Evolutionary conservation across 1,140 invertebrate species (phyloP), one percentile per base, ranked within the genome.

Genomic region (Lepidurus apus): DNA sequence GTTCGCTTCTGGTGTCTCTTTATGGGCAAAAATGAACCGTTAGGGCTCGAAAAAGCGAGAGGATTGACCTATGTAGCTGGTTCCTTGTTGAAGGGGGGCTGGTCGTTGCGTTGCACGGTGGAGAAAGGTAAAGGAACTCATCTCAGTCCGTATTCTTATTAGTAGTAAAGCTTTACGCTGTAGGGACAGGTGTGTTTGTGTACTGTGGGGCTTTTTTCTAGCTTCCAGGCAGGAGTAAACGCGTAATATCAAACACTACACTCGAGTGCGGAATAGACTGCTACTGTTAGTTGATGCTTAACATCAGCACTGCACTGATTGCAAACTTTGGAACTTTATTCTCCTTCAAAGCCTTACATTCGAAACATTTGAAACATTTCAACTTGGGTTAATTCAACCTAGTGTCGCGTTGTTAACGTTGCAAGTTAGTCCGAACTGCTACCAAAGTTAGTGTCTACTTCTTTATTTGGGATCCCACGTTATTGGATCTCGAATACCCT

Each of bases 41-140:
- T 65, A 65, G 53, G 53, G 17, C 21, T 65, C 53, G 17, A 7
- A 65, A 65, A 65, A 65, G 53, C 53, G 53, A 65, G 53, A 65
- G 53, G 53, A 65, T 65, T 65, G 53, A 65, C 53, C 53, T 21
- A 65, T n/a, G 53, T 13, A 65, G 53, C 3, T 21, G 0, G 21
- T 13, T 65, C 53, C 53, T 65, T n/a, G 6, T 13, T 21, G 17
- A 21, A 65, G 53, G 53, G 47, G 17, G 53, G 34, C 34, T 34
- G 34, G 34, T 34, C 34, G 34, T 34, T 34, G 34, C 34, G 34
- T 4, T 65, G 53, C 13, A n/a, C 4, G 21, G 8, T n/a, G 8
- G 53, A 65, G 53, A 65, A 65, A 65, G 53, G 53, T 65, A 65
- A 65, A 65, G 53, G 53, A 65, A 65, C 53, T 65, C 53, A 34